Percentiles rank a stretch among this genome's conserved stretches.
phyloP scores from a whole-genome alignment of 1,140 invertebrate species.

The Frieseomelitta varia region DNA sequence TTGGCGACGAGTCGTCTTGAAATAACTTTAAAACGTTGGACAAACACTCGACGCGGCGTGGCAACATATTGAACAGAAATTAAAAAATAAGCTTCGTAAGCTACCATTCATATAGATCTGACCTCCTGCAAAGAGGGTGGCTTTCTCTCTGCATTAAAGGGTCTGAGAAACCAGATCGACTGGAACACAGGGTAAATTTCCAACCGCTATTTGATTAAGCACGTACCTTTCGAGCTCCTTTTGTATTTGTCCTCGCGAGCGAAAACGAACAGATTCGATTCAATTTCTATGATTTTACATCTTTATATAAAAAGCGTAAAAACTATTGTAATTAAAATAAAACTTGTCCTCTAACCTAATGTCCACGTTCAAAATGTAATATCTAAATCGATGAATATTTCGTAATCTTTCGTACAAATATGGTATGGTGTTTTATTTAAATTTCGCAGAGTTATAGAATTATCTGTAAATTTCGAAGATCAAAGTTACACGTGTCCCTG shows the following conservation, averaged over 20 bases:
- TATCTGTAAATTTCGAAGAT: neutral
- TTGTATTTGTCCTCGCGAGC: constrained; percentile 11
- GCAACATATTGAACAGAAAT: constrained; percentile 65
- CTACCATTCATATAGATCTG: constrained; percentile 41
- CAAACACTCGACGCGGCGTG: constrained; percentile 64
- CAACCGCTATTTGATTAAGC: constrained; percentile 50
- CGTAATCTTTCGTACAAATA: too few species aligned
- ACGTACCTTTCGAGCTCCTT: constrained; percentile 15
- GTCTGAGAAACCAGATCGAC: constrained; percentile 49
- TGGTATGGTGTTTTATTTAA: too few species aligned
- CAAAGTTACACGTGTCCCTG: neutral
- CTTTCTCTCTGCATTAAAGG: constrained; percentile 15
- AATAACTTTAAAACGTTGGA: constrained; percentile 70
- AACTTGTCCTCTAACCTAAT: neutral
- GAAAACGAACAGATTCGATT: neutral
- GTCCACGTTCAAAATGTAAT: neutral
- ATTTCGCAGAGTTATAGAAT: too few species aligned
- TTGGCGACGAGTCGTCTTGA: constrained; percentile 67
- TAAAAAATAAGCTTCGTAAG: constrained; percentile 70
- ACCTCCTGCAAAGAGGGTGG: constrained; percentile 31
- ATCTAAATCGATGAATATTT: too few species aligned
- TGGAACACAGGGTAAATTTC: constrained; percentile 27
- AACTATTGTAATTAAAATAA: neutral
- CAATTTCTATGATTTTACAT: neutral
- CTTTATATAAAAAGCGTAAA: neutral